Percentiles rank a stretch among this genome's conserved stretches.
Evolutionary conservation across 2,888 invertebrate genomes (phyloP).

Genomic region (Eupsilia transversa): DNA sequence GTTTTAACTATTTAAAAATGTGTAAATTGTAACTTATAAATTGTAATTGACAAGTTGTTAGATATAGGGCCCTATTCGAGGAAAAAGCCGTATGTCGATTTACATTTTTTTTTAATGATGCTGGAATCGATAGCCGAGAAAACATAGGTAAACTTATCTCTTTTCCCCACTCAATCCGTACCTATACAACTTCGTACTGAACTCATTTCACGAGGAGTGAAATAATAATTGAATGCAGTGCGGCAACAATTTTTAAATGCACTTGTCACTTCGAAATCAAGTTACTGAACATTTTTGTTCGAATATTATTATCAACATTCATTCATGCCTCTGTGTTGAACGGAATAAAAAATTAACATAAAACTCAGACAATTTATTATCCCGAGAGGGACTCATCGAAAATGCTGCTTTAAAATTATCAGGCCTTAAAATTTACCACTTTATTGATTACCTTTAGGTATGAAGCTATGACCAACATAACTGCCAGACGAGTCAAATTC

Average conservation of each 20-base stretch:
- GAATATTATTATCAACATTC: conserved; percentile 45
- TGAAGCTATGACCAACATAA: too few species aligned
- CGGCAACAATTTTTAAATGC: conserved; percentile 6
- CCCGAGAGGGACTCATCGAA: conserved; percentile 36
- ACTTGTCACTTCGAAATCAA: conserved; percentile 40
- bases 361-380: conserved; percentile 47
- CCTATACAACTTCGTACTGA: background rate
- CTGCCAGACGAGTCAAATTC: too few species aligned
- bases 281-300: conserved; percentile 44
- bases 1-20: too few species aligned
- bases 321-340: conserved; percentile 41
- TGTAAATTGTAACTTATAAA: too few species aligned
- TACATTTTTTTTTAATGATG: background rate
- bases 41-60: too few species aligned
- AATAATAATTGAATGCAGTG: conserved; percentile 15
- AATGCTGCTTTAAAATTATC: conserved; percentile 30
- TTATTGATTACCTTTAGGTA: background rate
- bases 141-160: background rate
- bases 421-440: conserved; percentile 4
- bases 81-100: background rate
- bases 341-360: conserved; percentile 58
- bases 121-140: background rate
- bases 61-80: background rate
- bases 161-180: background rate
- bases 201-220: conserved; percentile 9